These are phyloP conservation scores for Spea multiplicata DNA, from an alignment of 2,113 vertebrate genomes.

Conservation along the genomic window DNA sequence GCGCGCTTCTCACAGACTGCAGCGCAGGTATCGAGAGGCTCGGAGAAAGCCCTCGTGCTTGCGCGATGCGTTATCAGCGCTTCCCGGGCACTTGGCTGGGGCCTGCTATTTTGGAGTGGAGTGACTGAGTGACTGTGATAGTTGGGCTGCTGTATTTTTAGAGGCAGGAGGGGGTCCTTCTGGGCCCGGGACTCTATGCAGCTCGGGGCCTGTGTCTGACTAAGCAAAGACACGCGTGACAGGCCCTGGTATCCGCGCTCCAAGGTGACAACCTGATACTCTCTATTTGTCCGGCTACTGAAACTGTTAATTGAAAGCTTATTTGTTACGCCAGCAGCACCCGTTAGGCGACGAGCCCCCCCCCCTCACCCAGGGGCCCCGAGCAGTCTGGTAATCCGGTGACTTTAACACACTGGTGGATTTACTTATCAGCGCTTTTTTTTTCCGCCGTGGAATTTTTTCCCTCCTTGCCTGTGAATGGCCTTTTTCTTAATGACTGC, in stretches of 20 bases:
- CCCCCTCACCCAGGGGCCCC: neutral
- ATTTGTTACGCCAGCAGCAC: neutral
- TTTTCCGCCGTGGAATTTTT: too few species aligned
- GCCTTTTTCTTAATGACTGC: too few species aligned
- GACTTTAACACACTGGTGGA: neutral
- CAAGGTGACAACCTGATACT: neutral
- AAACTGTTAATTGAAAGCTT: neutral
- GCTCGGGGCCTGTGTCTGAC: constrained; percentile 1
- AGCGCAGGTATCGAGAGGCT: too few species aligned
- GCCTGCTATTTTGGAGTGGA: too few species aligned
- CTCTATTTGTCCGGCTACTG: neutral
- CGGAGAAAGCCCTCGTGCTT: too few species aligned
- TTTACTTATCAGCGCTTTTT: neutral
- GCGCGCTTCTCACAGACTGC: too few species aligned
- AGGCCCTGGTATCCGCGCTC: neutral
- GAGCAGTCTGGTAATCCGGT: neutral
- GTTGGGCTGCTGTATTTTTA: constrained; percentile 9
- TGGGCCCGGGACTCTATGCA: neutral
- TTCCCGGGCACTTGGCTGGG: too few species aligned
- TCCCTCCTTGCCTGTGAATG: too few species aligned
- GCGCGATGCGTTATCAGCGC: too few species aligned
- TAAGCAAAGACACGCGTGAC: constrained; percentile 7
- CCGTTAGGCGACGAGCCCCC: neutral
- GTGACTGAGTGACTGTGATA: neutral
- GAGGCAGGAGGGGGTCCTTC: neutral